Percentiles rank a stretch among this genome's conserved stretches.
Conservation (phyloP, 2,797 vertebrate species). For the Artibeus jamaicensis region DNA sequence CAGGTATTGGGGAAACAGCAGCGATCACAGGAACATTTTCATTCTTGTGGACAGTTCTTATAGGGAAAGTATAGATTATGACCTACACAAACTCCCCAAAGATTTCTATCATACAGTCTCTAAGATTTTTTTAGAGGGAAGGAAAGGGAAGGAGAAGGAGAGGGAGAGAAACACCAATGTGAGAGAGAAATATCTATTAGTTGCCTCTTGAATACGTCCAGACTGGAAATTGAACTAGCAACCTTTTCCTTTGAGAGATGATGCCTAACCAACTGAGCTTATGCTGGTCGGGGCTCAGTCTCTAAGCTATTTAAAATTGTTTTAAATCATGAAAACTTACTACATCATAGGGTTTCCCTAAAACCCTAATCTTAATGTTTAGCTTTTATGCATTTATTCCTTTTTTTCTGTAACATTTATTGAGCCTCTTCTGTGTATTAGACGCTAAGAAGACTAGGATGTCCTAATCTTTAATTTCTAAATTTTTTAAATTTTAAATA, state of each 20-base stretch:
- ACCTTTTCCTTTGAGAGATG: no score
- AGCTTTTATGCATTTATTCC: not conserved
- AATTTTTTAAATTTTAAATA: no score
- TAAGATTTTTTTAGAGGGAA: not conserved
- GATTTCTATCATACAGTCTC: not conserved
- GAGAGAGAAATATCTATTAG: no score
- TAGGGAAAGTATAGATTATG: not conserved
- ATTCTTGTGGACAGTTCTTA: not conserved
- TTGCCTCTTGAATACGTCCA: no score
- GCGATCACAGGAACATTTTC: not conserved
- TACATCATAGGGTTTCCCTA: not conserved
- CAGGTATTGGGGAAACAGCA: not conserved
- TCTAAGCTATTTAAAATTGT: not conserved
- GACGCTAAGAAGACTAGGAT: not conserved
- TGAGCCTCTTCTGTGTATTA: not conserved
- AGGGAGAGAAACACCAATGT: no score
- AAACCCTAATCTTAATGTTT: not conserved
- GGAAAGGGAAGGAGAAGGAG: no score
- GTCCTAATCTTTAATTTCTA: not conserved
- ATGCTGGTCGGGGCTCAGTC: not conserved
- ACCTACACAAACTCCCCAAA: not conserved
- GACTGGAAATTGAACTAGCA: no score
- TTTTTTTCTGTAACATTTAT: not conserved
- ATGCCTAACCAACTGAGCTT: no score
- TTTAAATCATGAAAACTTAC: not conserved